Conservation (phyloP, 2,888 invertebrate species). For the Tortrix viridana region DNA sequence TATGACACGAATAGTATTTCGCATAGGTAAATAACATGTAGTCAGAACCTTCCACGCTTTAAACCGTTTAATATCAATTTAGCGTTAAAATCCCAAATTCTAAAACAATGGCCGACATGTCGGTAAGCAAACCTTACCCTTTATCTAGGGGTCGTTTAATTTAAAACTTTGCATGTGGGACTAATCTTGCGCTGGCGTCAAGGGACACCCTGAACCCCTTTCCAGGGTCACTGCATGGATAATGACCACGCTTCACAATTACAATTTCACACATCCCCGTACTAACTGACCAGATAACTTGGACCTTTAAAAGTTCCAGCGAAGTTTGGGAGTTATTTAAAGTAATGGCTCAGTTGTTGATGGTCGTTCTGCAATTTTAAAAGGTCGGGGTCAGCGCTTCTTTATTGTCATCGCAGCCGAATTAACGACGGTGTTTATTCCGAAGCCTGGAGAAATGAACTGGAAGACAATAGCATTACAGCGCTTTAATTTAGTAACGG, state of each 20-base stretch:
- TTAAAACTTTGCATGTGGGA: constrained; percentile 68
- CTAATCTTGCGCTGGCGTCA: constrained; percentile 63
- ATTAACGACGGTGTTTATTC: constrained; percentile 54
- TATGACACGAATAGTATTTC: no score
- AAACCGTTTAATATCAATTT: constrained; percentile 1
- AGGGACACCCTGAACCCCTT: constrained; percentile 54
- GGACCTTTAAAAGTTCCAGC: neutral
- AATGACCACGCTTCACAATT: constrained; percentile 63
- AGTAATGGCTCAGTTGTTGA: constrained; percentile 36
- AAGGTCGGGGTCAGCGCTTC: constrained; percentile 55
- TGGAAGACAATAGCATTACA: constrained; percentile 50
- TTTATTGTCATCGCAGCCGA: constrained; percentile 53
- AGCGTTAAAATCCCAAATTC: constrained; percentile 22
- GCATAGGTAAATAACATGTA: no score
- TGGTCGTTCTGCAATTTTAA: constrained; percentile 51
- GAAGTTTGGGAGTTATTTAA: constrained; percentile 3
- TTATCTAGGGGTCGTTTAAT: constrained; percentile 52
- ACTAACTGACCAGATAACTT: constrained; percentile 14
- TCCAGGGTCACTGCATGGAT: constrained; percentile 59
- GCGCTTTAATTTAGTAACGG: constrained; percentile 45
- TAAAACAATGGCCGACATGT: constrained; percentile 52
- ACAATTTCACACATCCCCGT: constrained; percentile 58
- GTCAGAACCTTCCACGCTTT: neutral
- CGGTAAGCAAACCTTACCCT: constrained; percentile 43
- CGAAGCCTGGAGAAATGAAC: constrained; percentile 47